A percentile compares a stretch with the other conserved stretches of the same genome.
Conservation (phyloP, 1,140 invertebrate species). For the Trialeurodes vaporariorum region DNA sequence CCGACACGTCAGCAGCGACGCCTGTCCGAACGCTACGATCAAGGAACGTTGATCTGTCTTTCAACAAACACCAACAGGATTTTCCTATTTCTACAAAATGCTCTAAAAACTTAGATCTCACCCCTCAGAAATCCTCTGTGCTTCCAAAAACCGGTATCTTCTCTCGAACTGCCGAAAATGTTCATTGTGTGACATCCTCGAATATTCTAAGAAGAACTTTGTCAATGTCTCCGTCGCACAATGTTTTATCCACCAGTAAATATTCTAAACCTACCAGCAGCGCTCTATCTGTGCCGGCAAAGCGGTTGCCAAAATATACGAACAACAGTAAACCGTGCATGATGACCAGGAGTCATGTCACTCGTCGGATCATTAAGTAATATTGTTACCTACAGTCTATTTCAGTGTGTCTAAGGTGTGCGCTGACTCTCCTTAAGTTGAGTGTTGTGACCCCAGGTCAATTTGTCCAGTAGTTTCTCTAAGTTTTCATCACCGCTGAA, state of each 20-base stretch:
- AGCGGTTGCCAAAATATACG: background rate
- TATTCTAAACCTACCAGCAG: background rate
- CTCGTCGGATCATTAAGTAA: background rate
- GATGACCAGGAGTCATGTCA: background rate
- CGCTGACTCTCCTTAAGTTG: no score
- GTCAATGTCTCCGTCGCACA: background rate
- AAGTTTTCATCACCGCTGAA: no score
- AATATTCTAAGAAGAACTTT: background rate
- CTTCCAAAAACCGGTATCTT: background rate
- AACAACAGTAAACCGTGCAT: background rate
- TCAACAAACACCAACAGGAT: slow-evolving; percentile 3
- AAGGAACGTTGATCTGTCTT: slow-evolving; percentile 7
- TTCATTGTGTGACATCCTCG: background rate
- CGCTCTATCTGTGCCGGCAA: background rate
- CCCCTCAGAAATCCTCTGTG: background rate
- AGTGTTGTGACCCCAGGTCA: no score
- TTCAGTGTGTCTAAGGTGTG: no score
- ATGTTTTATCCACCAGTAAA: background rate
- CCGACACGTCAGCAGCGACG: slow-evolving; percentile 7
- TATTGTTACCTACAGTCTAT: no score
- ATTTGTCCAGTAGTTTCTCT: no score
- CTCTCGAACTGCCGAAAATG: background rate
- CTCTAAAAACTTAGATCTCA: background rate
- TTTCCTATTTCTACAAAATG: background rate
- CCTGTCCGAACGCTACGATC: slow-evolving; percentile 8